Base-by-base conservation (phyloP, 2,113 vertebrate genomes). In the Cyprinodon variegatus region DNA sequence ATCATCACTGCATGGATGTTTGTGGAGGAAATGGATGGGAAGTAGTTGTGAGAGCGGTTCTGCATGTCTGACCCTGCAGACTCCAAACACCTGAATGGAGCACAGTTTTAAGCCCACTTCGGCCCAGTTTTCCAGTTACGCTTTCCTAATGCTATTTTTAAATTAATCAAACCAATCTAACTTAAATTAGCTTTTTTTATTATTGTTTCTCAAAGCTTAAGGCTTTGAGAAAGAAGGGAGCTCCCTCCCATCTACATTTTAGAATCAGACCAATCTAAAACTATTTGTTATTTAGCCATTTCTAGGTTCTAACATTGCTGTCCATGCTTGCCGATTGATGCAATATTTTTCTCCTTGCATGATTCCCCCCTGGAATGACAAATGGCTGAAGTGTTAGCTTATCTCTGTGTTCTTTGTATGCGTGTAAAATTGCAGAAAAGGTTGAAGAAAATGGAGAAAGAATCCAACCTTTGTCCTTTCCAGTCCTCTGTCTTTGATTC, bases 1-100 rank as follows among this genome's bases (percentile, higher is more conserved):
- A 41, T 76, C 77, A 74, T 83, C 65, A n/a, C 73, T 85, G 89
- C 89, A 92, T 91, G 89, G 73, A 67, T 83, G 81, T 81, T 74
- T 69, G 66, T 63, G 69, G 57, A 61, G 61, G 68, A 74, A 45
- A n/a, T 57, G 61, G 76, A 75, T 38, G 68, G 76, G 77, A 37
- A 36, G 72, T 46, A 50, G 74, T 65, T 22, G 73, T 74, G 76
- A 59, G 53, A 77, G 76, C 66, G 78, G 67, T 78, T 80, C 36
- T 89, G 84, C 88, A 89, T 88, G 90, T 68, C 37, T 61, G 65
- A 83, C 71, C 70, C 69, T 43, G 72, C 70, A 65, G 80, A n/a
- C 53, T 40, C 71, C 70, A 70, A 69, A 60, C 76, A 78, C 53
- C 38, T 79, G 46, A n/a, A 20, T 6, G 70, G 77, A 81, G 83